Base-by-base conservation (phyloP, 2,797 vertebrate genomes). In the Sebastes dallii region DNA sequence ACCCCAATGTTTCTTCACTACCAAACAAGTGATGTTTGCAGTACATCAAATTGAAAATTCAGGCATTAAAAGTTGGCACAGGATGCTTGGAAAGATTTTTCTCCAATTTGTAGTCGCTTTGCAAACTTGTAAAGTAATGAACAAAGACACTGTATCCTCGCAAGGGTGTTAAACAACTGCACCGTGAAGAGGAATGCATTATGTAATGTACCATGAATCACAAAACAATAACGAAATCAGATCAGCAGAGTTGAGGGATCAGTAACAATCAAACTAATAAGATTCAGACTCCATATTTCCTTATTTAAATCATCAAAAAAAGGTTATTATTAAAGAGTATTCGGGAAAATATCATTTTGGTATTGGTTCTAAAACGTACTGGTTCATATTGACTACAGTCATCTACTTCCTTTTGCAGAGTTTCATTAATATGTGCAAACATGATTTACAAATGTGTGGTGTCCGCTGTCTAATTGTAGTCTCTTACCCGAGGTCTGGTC, bases 401-500 rank as follows among this genome's bases (percentile, higher is more conserved):
- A 3, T 13, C 34, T n/a, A 36, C 27, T 36, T 34, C 12, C 22
- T 11, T 22, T 30, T 75, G 25, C 12, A 22, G 54, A 50, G 56
- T 60, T 59, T 64, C 14, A 39, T 9, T 29, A 32, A 42, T 5
- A 22, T 6, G 20, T 8, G 11, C 74, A 1, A 74, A 52, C 11
- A 50, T 20, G 46, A 50, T 50, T n/a, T 22, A 54, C 50, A 54
- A 52, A 29, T 3, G 11, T 66, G 36, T 24, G 34, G 10, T 12
- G 27, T 9, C 25, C 11, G 8, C 22, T 46, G 8, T 34, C 25
- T 22, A 7, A 11, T 34, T 16, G 2, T 1, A 3, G 13, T 24
- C n/a, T 70, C 94, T 94, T 88, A 99, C 99, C 96, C 97, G 91
- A 99, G 95, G 72, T 99, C 98, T 10, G 97, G 96, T 80, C 95